These are phyloP conservation scores for Phalera bucephala DNA, from an alignment of 2,888 invertebrate genomes.

Conservation along the genomic window DNA sequence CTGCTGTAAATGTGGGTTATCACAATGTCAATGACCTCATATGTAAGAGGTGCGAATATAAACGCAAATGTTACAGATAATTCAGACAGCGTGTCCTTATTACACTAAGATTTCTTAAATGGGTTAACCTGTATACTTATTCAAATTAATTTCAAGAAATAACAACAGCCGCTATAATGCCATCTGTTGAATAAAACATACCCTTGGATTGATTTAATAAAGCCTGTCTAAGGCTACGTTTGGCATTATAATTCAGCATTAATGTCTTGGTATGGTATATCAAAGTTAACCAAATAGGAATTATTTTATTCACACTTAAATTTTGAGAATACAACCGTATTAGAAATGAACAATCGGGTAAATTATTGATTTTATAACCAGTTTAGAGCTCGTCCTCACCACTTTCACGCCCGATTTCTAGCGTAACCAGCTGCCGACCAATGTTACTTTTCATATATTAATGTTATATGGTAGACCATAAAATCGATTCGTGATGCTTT, in stretches of 20 bases:
- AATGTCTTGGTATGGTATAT: too few relatives aligned
- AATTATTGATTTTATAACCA: slow-evolving; percentile 60
- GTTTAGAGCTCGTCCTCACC: slow-evolving; percentile 54
- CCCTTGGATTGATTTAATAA: slow-evolving; percentile 9
- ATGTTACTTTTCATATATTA: slow-evolving; percentile 47
- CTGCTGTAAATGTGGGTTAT: slow-evolving; percentile 41
- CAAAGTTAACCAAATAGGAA: slow-evolving; percentile 22
- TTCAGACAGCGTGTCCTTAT: slow-evolving; percentile 3
- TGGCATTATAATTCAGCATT: slow-evolving; percentile 13
- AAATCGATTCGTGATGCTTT: slow-evolving; percentile 11
- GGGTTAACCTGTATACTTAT: slow-evolving; percentile 1
- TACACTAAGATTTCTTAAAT: slow-evolving; percentile 4
- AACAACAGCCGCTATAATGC: neutral
- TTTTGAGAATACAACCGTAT: slow-evolving; percentile 32
- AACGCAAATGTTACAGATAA: slow-evolving; percentile 36
- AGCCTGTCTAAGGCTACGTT: slow-evolving; percentile 3
- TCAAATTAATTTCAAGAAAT: slow-evolving; percentile 1
- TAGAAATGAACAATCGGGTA: too few relatives aligned
- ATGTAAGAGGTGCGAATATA: slow-evolving; percentile 58
- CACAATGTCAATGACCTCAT: slow-evolving; percentile 62
- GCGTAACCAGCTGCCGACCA: slow-evolving; percentile 43
- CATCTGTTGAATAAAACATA: slow-evolving; percentile 13
- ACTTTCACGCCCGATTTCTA: slow-evolving; percentile 74
- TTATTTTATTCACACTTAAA: slow-evolving; percentile 24
- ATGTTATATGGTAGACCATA: slow-evolving; percentile 19